These are phyloP conservation scores for Eupsilia transversa DNA, from an alignment of 2,888 invertebrate species.

Conservation along the genomic window DNA sequence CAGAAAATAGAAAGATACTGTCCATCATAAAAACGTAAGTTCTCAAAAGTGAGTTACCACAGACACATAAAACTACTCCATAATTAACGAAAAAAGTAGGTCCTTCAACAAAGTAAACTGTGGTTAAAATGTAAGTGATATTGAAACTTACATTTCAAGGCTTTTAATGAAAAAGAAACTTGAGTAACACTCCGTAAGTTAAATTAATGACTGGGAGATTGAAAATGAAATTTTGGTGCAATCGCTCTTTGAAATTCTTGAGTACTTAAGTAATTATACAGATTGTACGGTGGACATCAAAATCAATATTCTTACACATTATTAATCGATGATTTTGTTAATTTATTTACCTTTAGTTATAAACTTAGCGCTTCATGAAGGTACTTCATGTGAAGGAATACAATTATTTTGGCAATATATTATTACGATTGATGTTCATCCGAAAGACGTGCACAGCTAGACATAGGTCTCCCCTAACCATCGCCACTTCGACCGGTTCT, in stretches of 20 bases:
- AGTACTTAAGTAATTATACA: not conserved
- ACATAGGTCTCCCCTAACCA: too few species aligned
- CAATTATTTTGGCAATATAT: not conserved
- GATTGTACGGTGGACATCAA: constrained; percentile 1
- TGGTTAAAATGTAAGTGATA: constrained; percentile 6
- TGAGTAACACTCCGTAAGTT: not conserved
- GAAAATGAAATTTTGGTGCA: not conserved
- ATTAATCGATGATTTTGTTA: not conserved
- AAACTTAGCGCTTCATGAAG: not conserved
- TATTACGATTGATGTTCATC: not conserved
- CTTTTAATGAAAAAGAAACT: constrained; percentile 17
- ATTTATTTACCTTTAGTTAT: not conserved
- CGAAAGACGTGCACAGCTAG: too few species aligned
- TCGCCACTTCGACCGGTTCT: too few species aligned
- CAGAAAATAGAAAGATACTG: too few species aligned
- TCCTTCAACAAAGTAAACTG: constrained; percentile 2
- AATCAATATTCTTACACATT: not conserved
- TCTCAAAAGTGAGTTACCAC: not conserved
- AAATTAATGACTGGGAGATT: not conserved
- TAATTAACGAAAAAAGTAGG: not conserved
- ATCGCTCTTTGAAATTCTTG: constrained; percentile 1
- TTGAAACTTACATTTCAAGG: constrained; percentile 11
- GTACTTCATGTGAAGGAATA: not conserved
- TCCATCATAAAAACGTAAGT: not conserved
- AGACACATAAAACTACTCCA: not conserved